Evolutionary conservation across 2,888 invertebrate species (phyloP), one percentile per base, ranked within the genome.

Genomic region (Dimorphilus gyrociliatus): DNA sequence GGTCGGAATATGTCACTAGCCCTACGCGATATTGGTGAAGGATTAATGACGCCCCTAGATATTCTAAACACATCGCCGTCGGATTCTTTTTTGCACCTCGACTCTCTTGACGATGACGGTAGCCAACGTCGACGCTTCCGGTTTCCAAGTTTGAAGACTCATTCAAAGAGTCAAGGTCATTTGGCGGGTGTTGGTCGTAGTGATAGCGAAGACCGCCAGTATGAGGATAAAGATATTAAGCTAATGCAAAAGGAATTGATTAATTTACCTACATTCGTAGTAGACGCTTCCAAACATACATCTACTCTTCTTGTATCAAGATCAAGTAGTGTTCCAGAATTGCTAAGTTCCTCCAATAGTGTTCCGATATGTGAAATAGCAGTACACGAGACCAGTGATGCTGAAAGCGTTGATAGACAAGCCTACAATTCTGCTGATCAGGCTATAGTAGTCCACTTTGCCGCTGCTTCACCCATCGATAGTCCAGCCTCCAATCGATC

Each of bases 241-340:
- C 69, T 69, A 23, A 68, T 71, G 45, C 69, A 70, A 50, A 55
- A 67, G 39, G 69, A 70, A 42, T 56, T 71, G 16, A 70, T 70
- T 44, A 71, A 71, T 48, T 53, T 71, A 34, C 71, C 71, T 1
- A 56, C 52, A 2, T 59, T 56, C 40, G 58, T 55, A 24, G 50
- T 60, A 44, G 58, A 60, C 34, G 54, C 56, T 1, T 50, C 53
- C 3, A 42, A 45, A 13, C 13, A 37, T 10, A 47, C 51, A 4
- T 53, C 57, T 1, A 54, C 54, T 1, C 47, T 56, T 17, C 48
- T 56, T 30, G 55, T 55, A 2, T 8, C 21, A 10, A 35, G 58
- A n/a, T 57, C 55, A 19, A 58, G 55, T 37, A 56, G 57, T 5
- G 55, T 57, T 17, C 59, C 58, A 7, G 51, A 54, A 28, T n/a